phyloP scores from a whole-genome alignment of 2,113 vertebrate species.

The Perca schrenkii region DNA sequence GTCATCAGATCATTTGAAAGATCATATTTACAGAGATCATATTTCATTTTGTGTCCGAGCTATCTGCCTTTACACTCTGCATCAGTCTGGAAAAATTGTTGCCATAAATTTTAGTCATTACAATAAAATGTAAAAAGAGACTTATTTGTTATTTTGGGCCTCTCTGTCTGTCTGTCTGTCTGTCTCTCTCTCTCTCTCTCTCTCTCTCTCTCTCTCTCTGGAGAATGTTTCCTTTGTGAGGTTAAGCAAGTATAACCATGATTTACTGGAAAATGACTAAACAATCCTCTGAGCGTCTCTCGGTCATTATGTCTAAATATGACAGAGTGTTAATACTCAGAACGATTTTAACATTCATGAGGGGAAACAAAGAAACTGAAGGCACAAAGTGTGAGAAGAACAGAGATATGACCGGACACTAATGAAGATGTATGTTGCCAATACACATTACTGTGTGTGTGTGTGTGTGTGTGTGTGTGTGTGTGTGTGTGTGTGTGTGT shows the following conservation, averaged over 20 bases:
- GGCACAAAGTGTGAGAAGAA: constrained; percentile 50
- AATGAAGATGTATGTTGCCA: constrained; percentile 79
- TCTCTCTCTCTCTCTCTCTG: constrained; percentile 1
- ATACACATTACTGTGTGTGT: constrained; percentile 48
- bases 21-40: constrained; percentile 20
- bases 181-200: constrained; percentile 4
- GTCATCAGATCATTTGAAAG: constrained; percentile 14
- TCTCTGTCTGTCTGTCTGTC: background rate
- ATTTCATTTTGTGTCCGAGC: constrained; percentile 13
- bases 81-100: constrained; percentile 50
- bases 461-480: constrained; percentile 28
- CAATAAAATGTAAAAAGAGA: constrained; percentile 62
- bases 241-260: constrained; percentile 56
- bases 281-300: constrained; percentile 55
- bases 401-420: constrained; percentile 65
- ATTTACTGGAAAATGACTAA: constrained; percentile 65
- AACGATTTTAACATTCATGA: constrained; percentile 66
- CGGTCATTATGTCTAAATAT: constrained; percentile 68
- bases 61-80: constrained; percentile 42
- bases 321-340: constrained; percentile 62
- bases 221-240: constrained; percentile 35
- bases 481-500: background rate
- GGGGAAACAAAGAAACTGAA: constrained; percentile 61
- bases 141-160: constrained; percentile 41
- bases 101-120: constrained; percentile 54